Evolutionary conservation across 2,797 vertebrate genomes (phyloP), one percentile per base, ranked within the genome.

Genomic region (Paguma larvata): DNA sequence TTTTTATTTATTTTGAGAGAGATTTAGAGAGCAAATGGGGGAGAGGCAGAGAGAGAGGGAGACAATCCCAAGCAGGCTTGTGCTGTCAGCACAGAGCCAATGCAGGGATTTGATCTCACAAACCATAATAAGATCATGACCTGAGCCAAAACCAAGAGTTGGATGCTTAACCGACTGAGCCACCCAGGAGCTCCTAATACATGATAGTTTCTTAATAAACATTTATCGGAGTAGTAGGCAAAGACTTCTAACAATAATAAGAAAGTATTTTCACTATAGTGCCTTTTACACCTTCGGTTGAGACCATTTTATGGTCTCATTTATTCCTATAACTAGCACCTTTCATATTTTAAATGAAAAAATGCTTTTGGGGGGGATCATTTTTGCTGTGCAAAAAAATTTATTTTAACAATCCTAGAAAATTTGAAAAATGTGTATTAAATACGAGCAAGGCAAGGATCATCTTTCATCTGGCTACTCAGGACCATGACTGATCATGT

Each of bases 351-450:
- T 62, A 84, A 77, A 85, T 78, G 82, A 85, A 95, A 73, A 92
- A 91, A n/a, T 85, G 30, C 32, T 72, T 95, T 92, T 63, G 51
- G 18, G 41, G 41, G 0, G 21, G n/a, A 21, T 95, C 32, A 62
- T 87, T 88, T 95, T 95, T 86, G 12, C 23, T 30, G 7, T 85
- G 51, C 12, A 51, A 79, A 87, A 70, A 95, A 93, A 63, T n/a
- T 67, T 48, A 82, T 82, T 75, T 30, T 23, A 12, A 34, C 32
- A 41, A 44, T 44, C 41, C 25, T 73, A 89, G 86, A 70, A 86
- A 59, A 80, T 41, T 46, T 53, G 32, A 53, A 56, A 89, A 82
- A 46, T 34, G 21, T 73, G 18, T 12, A 48, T 92, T 56, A 85
- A 44, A 34, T 93, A n/a, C 2, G 78, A 78, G 30, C 68, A 85